Base-by-base conservation (phyloP, 1,140 invertebrate species). In the Bicyclus anynana region DNA sequence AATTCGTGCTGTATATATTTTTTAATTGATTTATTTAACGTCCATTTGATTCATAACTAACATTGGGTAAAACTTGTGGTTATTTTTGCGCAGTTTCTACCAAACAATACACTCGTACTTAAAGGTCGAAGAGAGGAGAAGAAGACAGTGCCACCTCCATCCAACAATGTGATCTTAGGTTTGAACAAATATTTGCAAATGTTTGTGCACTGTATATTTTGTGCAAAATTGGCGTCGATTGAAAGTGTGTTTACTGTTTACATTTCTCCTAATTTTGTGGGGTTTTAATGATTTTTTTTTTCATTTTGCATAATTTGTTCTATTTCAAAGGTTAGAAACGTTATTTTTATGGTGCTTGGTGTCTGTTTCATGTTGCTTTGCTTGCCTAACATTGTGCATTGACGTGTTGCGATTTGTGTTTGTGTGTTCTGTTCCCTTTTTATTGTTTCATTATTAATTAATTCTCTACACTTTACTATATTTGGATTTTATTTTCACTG, bases 101-200 rank as follows among this genome's bases (percentile, higher is more conserved):
- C 69, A 80, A 74, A 77, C 83, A 86, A 80, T 86, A 80, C 83
- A 85, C 74, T 84, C 84, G 72, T 84, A 85, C 81, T 80, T 88
- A 86, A 80, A 82, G 63, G 77, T 85, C 53, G 79, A 85, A 61
- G 79, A 84, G 66, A 65, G 79, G 59, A 72, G 80, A 61, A 72
- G 80, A 57, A 72, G 76, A 56, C 69, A 74, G 37, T 83, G 75
- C 80, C 76, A 77, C 75, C 62, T 84, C 47, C 81, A 83, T 51
- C 77, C 75, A 50, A 74, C 74, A 42, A 63, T 73, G 48, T 76
- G 59, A 83, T 78, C 67, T 76, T 87, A 85, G 67, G 83, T 85
- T 78, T 65, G 48, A 73, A 63, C 57, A 63, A 65, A 66, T 54
- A 42, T 68, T 77, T 75, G 51, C 55, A 46, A 60, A 53, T 63